phyloP scores from a whole-genome alignment of 2,113 vertebrate genomes.

The cattle (Bos taurus) region ARS-UCD2.0 NC_037357.1:123050001-123050500 shows the following conservation, averaged over 20 bases:
- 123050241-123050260: background rate
- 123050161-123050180: background rate
- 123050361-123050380: background rate
- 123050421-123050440: background rate
- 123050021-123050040: background rate
- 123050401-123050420: background rate
- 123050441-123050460: background rate
- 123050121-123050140: constrained; percentile 9
- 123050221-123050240: background rate
- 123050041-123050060: background rate
- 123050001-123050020: background rate
- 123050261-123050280: background rate
- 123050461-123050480: background rate
- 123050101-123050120: background rate
- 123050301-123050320: background rate
- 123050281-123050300: background rate
- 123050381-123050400: background rate
- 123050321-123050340: background rate
- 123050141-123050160: background rate
- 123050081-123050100: background rate
- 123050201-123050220: background rate
- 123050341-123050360: background rate
- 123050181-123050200: background rate
- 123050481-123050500: background rate
- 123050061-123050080: background rate